These are phyloP conservation scores for Synanthedon vespiformis DNA, from an alignment of 2,888 invertebrate species.

Conservation along the genomic window DNA sequence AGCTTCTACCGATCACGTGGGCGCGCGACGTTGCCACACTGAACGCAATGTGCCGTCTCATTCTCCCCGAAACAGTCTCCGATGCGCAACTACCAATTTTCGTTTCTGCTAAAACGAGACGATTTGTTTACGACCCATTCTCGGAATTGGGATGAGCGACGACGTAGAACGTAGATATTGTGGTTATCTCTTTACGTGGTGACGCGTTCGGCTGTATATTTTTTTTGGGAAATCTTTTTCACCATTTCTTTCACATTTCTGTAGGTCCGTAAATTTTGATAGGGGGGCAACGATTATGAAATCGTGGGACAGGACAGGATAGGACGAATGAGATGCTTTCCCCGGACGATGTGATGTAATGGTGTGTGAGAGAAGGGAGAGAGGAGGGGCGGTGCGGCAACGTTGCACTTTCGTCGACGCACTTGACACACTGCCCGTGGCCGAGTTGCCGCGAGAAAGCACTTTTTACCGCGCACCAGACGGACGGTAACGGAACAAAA, in stretches of 20 bases:
- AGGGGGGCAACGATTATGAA: not conserved
- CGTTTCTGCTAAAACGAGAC: constrained; percentile 61
- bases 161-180: constrained; percentile 21
- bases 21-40: constrained; percentile 57
- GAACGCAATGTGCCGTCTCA: constrained; percentile 37
- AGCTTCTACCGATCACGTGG: constrained; percentile 62
- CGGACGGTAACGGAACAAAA: constrained; percentile 52
- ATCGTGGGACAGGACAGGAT: not conserved
- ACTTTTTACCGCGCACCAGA: constrained; percentile 57
- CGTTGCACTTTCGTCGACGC: constrained; percentile 65
- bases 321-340: constrained; percentile 34
- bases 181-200: constrained; percentile 18
- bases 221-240: not conserved
- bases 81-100: constrained; percentile 53
- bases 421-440: constrained; percentile 71
- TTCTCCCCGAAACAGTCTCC: constrained; percentile 38
- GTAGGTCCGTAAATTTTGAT: no score
- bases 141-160: constrained; percentile 55
- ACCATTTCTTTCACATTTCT: not conserved
- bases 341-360: constrained; percentile 64
- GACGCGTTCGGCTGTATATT: constrained; percentile 5
- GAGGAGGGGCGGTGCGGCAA: constrained; percentile 40
- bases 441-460: constrained; percentile 67
- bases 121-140: constrained; percentile 54
- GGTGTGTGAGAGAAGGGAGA: constrained; percentile 16